These are phyloP conservation scores for Isotomurus palustris DNA, from an alignment of 2,888 invertebrate species.

Conservation along the genomic window DNA sequence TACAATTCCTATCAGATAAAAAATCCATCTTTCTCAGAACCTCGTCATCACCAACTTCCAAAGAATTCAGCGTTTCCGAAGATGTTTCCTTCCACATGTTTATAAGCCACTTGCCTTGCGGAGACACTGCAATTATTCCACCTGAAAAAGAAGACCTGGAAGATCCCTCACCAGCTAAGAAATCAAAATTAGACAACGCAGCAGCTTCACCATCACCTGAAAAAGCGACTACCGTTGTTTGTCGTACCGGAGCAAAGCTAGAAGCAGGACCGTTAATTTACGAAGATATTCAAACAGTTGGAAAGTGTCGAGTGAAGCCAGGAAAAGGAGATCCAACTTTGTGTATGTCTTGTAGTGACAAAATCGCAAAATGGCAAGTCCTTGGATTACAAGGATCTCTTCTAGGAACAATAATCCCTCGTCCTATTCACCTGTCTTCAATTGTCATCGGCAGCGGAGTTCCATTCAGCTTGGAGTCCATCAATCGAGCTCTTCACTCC, in stretches of 20 bases:
- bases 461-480: conserved; percentile 59
- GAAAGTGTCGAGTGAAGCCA: conserved; percentile 77
- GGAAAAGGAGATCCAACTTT: conserved; percentile 83
- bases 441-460: conserved; percentile 65
- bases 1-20: conserved; percentile 22
- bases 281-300: conserved; percentile 62
- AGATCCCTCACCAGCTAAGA: background rate
- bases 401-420: conserved; percentile 61
- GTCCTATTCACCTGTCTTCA: conserved; percentile 65
- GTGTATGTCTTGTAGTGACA: conserved; percentile 91
- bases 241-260: conserved; percentile 76
- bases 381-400: conserved; percentile 79
- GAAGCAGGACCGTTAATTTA: conserved; percentile 22
- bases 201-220: background rate
- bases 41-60: background rate
- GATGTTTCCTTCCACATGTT: conserved; percentile 73
- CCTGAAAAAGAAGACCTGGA: conserved; percentile 49
- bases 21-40: background rate
- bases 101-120: conserved; percentile 84
- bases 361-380: conserved; percentile 82
- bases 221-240: background rate
- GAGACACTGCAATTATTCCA: conserved; percentile 83
- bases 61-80: conserved; percentile 55
- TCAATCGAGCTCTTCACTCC: conserved; percentile 56
- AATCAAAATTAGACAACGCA: conserved; percentile 25